Percentiles rank a stretch among this genome's conserved stretches.
Conservation (phyloP, 2,797 vertebrate species). For the Acanthiza pusilla region DNA sequence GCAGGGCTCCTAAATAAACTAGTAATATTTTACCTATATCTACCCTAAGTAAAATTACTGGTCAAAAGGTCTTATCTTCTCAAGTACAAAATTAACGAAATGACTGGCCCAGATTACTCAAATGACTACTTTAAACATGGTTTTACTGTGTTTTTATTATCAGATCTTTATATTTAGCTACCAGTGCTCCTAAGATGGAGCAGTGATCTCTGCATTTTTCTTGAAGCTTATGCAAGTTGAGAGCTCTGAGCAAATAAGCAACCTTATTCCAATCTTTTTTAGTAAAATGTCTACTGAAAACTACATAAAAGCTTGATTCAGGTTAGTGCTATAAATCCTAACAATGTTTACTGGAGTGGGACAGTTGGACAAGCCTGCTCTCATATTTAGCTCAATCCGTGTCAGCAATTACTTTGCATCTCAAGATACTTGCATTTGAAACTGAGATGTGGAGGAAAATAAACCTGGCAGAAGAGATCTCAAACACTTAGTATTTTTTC, state of each 20-base stretch:
- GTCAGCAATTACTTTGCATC: not conserved
- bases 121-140: not conserved
- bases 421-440: not conserved
- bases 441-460: not conserved
- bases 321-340: not conserved
- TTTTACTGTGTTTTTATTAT: not conserved
- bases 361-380: not conserved
- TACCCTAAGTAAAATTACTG: not conserved
- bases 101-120: not conserved
- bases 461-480: not conserved
- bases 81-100: not conserved
- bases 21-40: not conserved
- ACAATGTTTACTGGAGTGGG: not conserved
- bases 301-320: not conserved
- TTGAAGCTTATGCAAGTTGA: not conserved
- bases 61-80: not conserved
- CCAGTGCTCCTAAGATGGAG: not conserved
- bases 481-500: not conserved
- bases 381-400: not conserved
- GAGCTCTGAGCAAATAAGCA: not conserved
- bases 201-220: not conserved
- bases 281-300: not conserved
- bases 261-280: not conserved
- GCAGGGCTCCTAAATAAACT: not conserved
- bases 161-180: not conserved